Evolutionary conservation across 1,140 invertebrate genomes (phyloP).

Genomic region (Rhyzopertha dominica): DNA sequence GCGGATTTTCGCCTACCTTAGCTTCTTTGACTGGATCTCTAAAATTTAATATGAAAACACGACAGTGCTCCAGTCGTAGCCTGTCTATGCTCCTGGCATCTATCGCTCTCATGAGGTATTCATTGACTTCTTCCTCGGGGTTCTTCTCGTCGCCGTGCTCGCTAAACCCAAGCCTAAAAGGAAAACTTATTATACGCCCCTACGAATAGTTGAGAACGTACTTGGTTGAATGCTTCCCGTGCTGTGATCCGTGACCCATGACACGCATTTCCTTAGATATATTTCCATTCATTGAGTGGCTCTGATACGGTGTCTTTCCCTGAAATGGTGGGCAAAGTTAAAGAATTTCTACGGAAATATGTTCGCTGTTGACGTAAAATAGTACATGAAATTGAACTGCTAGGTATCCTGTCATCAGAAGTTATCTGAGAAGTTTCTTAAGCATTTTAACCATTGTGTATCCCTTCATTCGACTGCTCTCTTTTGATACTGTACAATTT

Average conservation of each 20-base stretch:
- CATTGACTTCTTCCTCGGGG: constrained; percentile 89
- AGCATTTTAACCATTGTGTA: too few relatives aligned
- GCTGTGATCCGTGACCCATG: constrained; percentile 75
- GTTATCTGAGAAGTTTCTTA: too few relatives aligned
- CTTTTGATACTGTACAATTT: too few relatives aligned
- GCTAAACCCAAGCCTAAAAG: constrained; percentile 61
- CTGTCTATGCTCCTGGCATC: constrained; percentile 90
- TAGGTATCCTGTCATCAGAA: too few relatives aligned
- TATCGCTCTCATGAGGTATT: constrained; percentile 89
- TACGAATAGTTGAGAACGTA: too few relatives aligned
- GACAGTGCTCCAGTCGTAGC: constrained; percentile 78
- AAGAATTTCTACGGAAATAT: too few relatives aligned
- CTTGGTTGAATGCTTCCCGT: constrained; percentile 63
- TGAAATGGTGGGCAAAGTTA: too few relatives aligned
- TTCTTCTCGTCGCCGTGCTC: constrained; percentile 59
- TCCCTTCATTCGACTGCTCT: too few relatives aligned
- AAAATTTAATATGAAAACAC: constrained; percentile 75
- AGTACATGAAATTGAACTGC: too few relatives aligned
- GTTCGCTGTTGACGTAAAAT: too few relatives aligned
- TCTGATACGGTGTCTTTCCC: constrained; percentile 48
- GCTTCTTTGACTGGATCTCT: constrained; percentile 69
- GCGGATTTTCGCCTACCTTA: too few relatives aligned
- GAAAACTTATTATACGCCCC: constrained; percentile 16
- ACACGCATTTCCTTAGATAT: constrained; percentile 81
- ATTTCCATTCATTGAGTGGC: constrained; percentile 65